phyloP scores from a whole-genome alignment of 2,888 invertebrate genomes.

The Philonicus albiceps region DNA sequence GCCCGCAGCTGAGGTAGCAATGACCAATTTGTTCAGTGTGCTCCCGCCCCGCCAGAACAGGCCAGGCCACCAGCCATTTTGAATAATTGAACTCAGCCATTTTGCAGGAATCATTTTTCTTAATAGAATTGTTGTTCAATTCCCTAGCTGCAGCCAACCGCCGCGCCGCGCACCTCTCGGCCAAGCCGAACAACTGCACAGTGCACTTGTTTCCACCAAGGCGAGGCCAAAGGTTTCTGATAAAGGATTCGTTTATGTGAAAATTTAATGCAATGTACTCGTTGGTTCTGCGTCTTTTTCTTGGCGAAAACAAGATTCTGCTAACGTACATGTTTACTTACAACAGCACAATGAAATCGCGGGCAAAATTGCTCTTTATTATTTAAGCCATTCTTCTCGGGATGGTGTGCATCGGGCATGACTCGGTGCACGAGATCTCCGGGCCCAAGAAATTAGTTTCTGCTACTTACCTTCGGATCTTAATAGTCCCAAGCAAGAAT shows the following conservation, averaged over 20 bases:
- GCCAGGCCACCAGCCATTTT: slow-evolving; percentile 19
- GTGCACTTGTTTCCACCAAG: slow-evolving; percentile 10
- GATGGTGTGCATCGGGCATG: not conserved
- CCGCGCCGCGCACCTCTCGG: not conserved
- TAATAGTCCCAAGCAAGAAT: not conserved
- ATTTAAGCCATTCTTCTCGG: not conserved
- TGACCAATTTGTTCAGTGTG: slow-evolving; percentile 23
- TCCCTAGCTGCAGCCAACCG: slow-evolving; percentile 27
- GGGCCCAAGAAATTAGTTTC: not conserved
- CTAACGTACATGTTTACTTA: slow-evolving; percentile 31
- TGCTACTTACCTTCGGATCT: not conserved
- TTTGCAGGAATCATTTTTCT: slow-evolving; percentile 39
- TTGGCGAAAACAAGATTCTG: slow-evolving; percentile 25
- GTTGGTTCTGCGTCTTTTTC: not conserved
- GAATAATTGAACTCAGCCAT: slow-evolving; percentile 38
- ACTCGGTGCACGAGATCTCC: not conserved
- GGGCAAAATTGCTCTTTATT: slow-evolving; percentile 30
- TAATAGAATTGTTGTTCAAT: slow-evolving; percentile 39
- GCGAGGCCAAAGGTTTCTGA: slow-evolving; percentile 33
- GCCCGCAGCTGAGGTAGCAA: slow-evolving; percentile 3
- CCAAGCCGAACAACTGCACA: not conserved
- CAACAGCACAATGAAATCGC: slow-evolving; percentile 27
- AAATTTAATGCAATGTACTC: slow-evolving; percentile 31
- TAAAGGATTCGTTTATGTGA: slow-evolving; percentile 37
- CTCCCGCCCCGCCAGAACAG: not conserved